Conservation (phyloP, 2,888 invertebrate genomes). For the Eudasyphora cyanicolor region DNA sequence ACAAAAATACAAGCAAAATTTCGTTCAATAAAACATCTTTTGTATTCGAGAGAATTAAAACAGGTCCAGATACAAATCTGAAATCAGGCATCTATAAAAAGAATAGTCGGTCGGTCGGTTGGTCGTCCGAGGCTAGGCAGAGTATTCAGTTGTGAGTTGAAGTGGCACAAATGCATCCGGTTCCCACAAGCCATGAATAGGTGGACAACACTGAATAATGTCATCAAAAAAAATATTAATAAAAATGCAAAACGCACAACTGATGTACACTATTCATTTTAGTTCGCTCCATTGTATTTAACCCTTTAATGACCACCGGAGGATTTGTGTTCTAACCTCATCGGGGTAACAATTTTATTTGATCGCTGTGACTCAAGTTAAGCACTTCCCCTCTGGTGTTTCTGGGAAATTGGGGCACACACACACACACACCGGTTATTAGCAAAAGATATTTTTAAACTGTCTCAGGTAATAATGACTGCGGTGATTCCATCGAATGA, state of each 20-base stretch:
- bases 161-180: conserved; percentile 38
- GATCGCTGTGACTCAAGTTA: background rate
- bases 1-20: background rate
- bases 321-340: background rate
- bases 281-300: background rate
- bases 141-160: background rate
- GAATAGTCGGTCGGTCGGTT: background rate
- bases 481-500: conserved; percentile 9
- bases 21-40: conserved; percentile 36
- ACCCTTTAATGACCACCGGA: conserved; percentile 2
- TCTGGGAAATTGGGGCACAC: background rate
- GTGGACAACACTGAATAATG: conserved; percentile 6
- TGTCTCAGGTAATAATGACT: background rate
- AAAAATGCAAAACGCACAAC: conserved; percentile 28
- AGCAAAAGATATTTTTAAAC: conserved; percentile 11
- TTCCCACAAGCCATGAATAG: conserved; percentile 34
- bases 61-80: conserved; percentile 30
- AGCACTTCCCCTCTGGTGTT: background rate
- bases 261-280: background rate
- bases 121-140: background rate
- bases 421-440: background rate
- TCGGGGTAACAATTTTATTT: background rate
- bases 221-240: conserved; percentile 28
- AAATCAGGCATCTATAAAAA: conserved; percentile 19
- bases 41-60: conserved; percentile 5